A percentile compares a stretch with the other conserved stretches of the same genome.
phyloP scores from a whole-genome alignment of 2,888 invertebrate species.

The Pandemis heparana region DNA sequence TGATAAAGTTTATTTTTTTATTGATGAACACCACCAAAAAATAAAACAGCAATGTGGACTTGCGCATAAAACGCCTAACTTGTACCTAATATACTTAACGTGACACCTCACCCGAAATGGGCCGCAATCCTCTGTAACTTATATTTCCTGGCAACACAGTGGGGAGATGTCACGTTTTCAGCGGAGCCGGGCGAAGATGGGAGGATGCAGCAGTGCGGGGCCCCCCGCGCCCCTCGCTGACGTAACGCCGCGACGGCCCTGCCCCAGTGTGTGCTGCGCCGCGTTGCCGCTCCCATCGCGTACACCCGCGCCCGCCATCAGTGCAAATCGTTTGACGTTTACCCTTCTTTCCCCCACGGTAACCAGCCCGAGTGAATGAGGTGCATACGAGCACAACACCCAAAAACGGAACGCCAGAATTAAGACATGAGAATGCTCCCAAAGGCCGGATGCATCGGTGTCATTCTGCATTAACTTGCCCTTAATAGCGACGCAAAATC shows the following conservation, averaged over 20 bases:
- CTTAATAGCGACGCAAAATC: conserved; percentile 70
- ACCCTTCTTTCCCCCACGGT: conserved; percentile 69
- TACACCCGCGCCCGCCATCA: conserved; percentile 73
- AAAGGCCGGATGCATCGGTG: conserved; percentile 75
- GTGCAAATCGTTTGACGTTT: conserved; percentile 82
- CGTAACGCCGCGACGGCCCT: conserved; percentile 82
- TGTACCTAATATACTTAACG: too few relatives aligned
- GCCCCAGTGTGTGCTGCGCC: conserved; percentile 84
- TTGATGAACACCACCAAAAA: too few relatives aligned
- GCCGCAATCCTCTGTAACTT: not conserved
- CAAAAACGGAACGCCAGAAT: conserved; percentile 34
- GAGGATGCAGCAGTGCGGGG: conserved; percentile 83
- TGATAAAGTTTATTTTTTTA: too few relatives aligned
- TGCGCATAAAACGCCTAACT: too few relatives aligned
- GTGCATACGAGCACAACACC: conserved; percentile 68
- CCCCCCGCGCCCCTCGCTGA: conserved; percentile 74
- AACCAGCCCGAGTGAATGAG: conserved; percentile 74
- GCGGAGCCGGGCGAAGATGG: conserved; percentile 74
- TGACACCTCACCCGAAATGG: not conserved
- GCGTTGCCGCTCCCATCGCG: conserved; percentile 72
- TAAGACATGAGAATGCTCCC: conserved; percentile 70
- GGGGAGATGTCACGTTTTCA: conserved; percentile 77
- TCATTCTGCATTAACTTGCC: conserved; percentile 75
- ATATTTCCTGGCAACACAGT: conserved; percentile 49
- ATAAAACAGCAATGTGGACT: too few relatives aligned